Evolutionary conservation across 2,797 vertebrate species (phyloP).

Genomic region (Pteronotus mesoamericanus): DNA sequence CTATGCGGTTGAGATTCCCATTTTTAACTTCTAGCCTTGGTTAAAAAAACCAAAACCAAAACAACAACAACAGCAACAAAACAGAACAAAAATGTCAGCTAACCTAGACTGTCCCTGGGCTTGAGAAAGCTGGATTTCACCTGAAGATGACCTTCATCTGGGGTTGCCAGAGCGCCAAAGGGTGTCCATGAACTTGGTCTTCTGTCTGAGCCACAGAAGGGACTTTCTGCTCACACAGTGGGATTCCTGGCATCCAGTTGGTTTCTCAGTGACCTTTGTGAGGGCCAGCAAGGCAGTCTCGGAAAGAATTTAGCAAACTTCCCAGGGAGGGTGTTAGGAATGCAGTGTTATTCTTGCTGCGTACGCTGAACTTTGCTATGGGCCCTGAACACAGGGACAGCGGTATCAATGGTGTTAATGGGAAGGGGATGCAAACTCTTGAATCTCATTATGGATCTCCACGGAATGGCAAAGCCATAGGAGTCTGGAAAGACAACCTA

Average conservation of each 20-base stretch:
- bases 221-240: neutral
- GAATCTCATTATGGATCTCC: neutral
- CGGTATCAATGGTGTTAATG: neutral
- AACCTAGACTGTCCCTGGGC: neutral
- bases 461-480: neutral
- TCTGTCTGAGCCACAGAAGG: rapidly evolving
- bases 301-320: neutral
- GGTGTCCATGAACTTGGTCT: too few species aligned
- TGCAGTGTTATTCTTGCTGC: neutral
- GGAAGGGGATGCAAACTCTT: neutral
- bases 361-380: neutral
- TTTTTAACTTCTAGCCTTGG: neutral
- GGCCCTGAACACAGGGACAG: neutral
- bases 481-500: neutral
- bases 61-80: too few species aligned
- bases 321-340: neutral
- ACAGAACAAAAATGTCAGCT: neutral
- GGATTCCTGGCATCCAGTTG: neutral
- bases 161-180: neutral
- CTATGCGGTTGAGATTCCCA: neutral
- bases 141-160: neutral
- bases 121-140: neutral
- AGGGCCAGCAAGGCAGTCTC: neutral
- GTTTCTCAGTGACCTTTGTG: neutral
- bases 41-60: neutral